A percentile compares a stretch with the other conserved stretches of the same genome.
These are phyloP conservation scores for Fistularia commersonii DNA, from an alignment of 2,797 vertebrate genomes.

Conservation along the genomic window DNA sequence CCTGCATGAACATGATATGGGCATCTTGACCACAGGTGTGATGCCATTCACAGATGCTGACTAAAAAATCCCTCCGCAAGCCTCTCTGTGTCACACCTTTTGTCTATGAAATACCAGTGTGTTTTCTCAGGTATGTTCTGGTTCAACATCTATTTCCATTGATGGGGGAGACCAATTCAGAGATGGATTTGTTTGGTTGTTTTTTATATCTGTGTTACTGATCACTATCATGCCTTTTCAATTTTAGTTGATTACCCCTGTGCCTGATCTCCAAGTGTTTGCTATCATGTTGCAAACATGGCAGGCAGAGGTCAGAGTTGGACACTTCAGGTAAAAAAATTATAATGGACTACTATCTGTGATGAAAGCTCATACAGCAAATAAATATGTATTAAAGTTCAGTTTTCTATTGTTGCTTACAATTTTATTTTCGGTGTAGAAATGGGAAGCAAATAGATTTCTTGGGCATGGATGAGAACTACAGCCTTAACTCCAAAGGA, in stretches of 20 bases:
- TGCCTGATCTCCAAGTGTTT: conserved; percentile 63
- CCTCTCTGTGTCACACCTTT: conserved; percentile 57
- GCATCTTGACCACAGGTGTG: conserved; percentile 56
- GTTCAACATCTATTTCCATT: background rate
- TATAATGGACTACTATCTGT: background rate
- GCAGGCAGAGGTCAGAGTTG: conserved; percentile 65
- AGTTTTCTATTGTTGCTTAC: background rate
- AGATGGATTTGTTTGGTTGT: background rate
- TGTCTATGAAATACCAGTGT: conserved; percentile 62
- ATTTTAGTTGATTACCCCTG: conserved; percentile 31
- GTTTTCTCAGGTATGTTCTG: conserved; percentile 52
- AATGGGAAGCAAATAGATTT: conserved; percentile 50
- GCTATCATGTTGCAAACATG: conserved; percentile 63
- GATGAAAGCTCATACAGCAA: no score
- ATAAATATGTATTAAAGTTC: background rate
- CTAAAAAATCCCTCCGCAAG: conserved; percentile 68
- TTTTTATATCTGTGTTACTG: background rate
- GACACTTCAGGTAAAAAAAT: conserved; percentile 61
- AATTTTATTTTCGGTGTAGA: background rate
- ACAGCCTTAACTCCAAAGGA: conserved; percentile 65
- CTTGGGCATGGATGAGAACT: conserved; percentile 51
- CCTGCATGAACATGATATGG: conserved; percentile 55
- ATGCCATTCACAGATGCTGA: rapidly evolving
- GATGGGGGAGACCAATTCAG: background rate
- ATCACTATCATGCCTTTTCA: conserved; percentile 3